Base-by-base conservation (phyloP, 2,797 vertebrate genomes). In the Malacoraja senta region DNA sequence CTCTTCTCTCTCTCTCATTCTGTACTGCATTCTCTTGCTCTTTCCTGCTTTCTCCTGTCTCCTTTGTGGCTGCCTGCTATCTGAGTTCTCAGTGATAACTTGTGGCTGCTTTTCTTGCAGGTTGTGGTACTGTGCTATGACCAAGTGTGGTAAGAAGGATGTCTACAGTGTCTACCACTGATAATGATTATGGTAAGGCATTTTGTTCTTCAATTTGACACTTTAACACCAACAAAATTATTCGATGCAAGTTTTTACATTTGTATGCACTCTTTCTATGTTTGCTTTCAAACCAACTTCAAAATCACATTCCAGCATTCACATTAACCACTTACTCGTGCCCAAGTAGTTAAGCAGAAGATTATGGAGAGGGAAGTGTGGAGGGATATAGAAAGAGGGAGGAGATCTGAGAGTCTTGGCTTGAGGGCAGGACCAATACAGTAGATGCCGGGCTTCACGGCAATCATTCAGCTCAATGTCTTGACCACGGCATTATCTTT, bases 141-240 rank as follows among this genome's bases (percentile, higher is more conserved):
- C 96, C 96, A 97, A 96, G 95, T 96, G 95, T 95, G 96, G 96
- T 96, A 96, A 95, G 95, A 96, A 97, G 96, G 96, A 97, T 97
- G 97, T 97, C 97, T 96, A 96, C 96, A 94, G 95, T 96, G 96
- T 96, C 96, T 96, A 95, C 96, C 96, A 96, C 97, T 95, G 96
- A 97, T 97, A 96, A 97, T 97, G 96, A 96, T 97, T 97, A 97
- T 96, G 97, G 97, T 97, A 96, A 96, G 96, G 95, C 76, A 72
- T 26, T 63, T 29, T 17, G 29, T 32, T 65, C 84, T 35, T 63
- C 63, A 24, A 9, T 35, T 19, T 12, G 0, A 93, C 38, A 15
- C 58, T 26, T 53, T 77, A 79, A 77, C 24, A 77, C 24, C 76
- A 76, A n/a, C 17, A n/a, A 35, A 93, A 21, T 29, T 29, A 44